Conservation (phyloP, 2,888 invertebrate genomes). For the Leptodirus hochenwartii region DNA sequence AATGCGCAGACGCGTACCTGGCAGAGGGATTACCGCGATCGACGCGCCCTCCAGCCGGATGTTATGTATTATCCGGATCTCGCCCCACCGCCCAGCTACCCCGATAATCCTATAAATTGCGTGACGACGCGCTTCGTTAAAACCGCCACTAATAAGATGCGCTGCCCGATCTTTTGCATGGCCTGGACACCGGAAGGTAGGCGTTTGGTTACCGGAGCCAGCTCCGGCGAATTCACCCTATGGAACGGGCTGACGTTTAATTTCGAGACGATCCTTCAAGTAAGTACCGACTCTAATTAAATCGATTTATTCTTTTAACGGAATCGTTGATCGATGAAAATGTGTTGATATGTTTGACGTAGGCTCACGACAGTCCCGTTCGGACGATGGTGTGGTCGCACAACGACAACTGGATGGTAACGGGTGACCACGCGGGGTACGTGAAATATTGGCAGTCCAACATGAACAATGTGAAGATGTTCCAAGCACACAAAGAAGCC, state of each 20-base stretch:
- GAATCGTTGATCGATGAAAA: neutral
- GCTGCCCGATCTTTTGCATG: conserved; percentile 97
- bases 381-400: conserved; percentile 99
- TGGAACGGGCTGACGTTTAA: conserved; percentile 99
- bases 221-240: conserved; percentile 96
- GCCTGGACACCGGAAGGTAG: conserved; percentile 99
- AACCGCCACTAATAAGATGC: conserved; percentile 99
- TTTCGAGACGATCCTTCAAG: conserved; percentile 99
- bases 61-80: conserved; percentile 87
- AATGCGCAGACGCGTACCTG: conserved; percentile 65
- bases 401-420: conserved; percentile 99
- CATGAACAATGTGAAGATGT: conserved; percentile 99
- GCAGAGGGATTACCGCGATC: conserved; percentile 85
- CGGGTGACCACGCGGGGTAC: conserved; percentile 95
- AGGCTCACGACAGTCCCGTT: conserved; percentile 99
- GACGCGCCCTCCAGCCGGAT: conserved; percentile 83
- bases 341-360: conserved; percentile 3
- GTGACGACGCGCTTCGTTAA: conserved; percentile 90
- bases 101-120: conserved; percentile 92
- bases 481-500: conserved; percentile 99
- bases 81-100: conserved; percentile 83
- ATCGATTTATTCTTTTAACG: neutral
- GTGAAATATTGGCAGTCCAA: conserved; percentile 99
- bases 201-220: conserved; percentile 93
- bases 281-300: conserved; percentile 22